Evolutionary conservation across 2,113 vertebrate species (phyloP).

Genomic region (Dipodomys spectabilis): DNA sequence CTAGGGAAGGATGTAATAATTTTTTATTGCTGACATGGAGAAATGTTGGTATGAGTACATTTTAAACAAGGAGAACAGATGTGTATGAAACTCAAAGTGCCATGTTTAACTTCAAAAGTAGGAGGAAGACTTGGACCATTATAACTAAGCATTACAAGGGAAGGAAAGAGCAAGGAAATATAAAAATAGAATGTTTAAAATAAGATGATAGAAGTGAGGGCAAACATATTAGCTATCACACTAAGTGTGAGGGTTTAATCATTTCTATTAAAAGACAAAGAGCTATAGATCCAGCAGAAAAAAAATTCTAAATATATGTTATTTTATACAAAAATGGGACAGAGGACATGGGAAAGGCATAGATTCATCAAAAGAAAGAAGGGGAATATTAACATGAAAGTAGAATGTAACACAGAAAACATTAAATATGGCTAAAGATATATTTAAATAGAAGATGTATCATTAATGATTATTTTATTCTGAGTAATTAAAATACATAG

Average conservation of each 20-base stretch:
- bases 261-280: slow-evolving; percentile 70
- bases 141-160: slow-evolving; percentile 17
- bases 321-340: slow-evolving; percentile 53
- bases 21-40: slow-evolving; percentile 23
- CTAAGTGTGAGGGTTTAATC: slow-evolving; percentile 59
- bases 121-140: background rate
- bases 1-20: background rate
- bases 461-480: slow-evolving; percentile 28
- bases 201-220: slow-evolving; percentile 44
- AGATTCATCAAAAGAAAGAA: background rate
- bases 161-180: slow-evolving; percentile 53
- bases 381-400: background rate
- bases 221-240: slow-evolving; percentile 48
- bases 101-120: slow-evolving; percentile 64
- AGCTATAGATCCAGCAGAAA: background rate
- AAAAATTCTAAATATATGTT: slow-evolving; percentile 61
- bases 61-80: slow-evolving; percentile 23
- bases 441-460: background rate
- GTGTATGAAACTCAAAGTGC: slow-evolving; percentile 41
- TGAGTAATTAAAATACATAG: background rate
- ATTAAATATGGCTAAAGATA: background rate
- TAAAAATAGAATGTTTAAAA: slow-evolving; percentile 63
- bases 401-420: slow-evolving; percentile 26
- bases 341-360: background rate
- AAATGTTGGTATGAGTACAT: slow-evolving; percentile 9